Evolutionary conservation across 2,113 vertebrate species (phyloP).

Genomic region (Pampusana beccarii): DNA sequence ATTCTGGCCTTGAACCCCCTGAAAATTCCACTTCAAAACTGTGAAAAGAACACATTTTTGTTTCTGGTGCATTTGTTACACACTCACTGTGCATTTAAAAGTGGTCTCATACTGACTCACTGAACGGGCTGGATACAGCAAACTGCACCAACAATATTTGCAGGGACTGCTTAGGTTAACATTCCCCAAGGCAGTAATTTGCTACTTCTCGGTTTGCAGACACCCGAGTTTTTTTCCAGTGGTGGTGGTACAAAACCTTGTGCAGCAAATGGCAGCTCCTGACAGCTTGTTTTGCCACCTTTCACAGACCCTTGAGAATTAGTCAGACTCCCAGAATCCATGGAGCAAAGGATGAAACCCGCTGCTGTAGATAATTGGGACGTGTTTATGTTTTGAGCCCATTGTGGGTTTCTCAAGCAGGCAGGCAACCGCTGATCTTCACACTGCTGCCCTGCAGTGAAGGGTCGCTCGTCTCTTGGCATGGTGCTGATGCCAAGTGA

Average conservation of each 20-base stretch:
- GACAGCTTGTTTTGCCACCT: neutral
- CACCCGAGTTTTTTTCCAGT: neutral
- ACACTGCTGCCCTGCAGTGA: neutral
- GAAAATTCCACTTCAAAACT: neutral
- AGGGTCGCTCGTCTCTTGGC: accelerated
- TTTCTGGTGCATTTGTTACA: neutral
- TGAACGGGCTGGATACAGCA: neutral
- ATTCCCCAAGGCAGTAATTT: neutral
- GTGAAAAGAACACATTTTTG: neutral
- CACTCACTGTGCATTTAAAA: neutral
- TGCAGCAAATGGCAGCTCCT: neutral
- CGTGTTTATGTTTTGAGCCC: neutral
- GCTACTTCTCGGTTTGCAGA: neutral
- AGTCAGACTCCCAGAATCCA: neutral
- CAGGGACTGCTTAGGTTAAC: neutral
- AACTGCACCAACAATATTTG: neutral
- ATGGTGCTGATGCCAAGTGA: neutral
- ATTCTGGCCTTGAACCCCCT: neutral
- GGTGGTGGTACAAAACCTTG: neutral
- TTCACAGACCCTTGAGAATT: neutral
- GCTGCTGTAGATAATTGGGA: accelerated
- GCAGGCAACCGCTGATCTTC: neutral
- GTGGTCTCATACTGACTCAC: neutral
- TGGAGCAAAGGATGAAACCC: neutral
- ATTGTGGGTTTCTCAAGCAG: neutral